A percentile compares a stretch with the other conserved stretches of the same genome.
These are phyloP conservation scores for Sebastes aleutianus DNA, from an alignment of 2,797 vertebrate genomes.

Conservation along the genomic window DNA sequence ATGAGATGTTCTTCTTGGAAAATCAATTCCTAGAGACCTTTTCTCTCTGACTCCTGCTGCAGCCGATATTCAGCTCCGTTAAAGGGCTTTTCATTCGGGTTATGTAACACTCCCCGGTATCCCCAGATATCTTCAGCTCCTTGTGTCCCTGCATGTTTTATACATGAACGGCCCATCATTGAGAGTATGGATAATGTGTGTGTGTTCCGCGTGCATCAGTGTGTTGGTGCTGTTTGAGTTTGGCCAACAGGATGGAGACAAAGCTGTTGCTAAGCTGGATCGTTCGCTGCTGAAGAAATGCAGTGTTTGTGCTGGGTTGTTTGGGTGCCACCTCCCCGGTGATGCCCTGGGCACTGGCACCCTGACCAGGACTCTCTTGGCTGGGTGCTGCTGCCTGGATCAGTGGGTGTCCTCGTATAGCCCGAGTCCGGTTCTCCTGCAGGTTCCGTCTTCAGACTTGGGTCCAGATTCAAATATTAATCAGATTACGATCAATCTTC, in stretches of 20 bases:
- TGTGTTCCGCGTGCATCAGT: constrained; percentile 7
- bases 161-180: constrained; percentile 84
- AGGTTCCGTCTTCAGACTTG: background rate
- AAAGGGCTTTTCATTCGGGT: constrained; percentile 56
- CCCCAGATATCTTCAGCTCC: constrained; percentile 80
- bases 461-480: background rate
- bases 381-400: constrained; percentile 49
- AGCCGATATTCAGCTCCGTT: constrained; percentile 58
- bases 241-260: constrained; percentile 73
- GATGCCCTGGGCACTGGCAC: constrained; percentile 58
- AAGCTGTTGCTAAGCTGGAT: constrained; percentile 97
- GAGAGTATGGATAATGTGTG: constrained; percentile 64
- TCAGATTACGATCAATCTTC: background rate
- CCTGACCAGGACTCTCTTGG: constrained; percentile 68
- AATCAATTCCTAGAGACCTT: constrained; percentile 7
- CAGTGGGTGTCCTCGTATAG: background rate
- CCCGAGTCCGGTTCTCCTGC: background rate
- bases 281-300: constrained; percentile 86
- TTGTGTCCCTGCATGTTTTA: constrained; percentile 78
- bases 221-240: constrained; percentile 58
- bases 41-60: constrained; percentile 26
- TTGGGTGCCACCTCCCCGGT: constrained; percentile 71
- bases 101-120: constrained; percentile 76
- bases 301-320: constrained; percentile 80
- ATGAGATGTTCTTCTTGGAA: background rate